Conservation (phyloP, 2,113 vertebrate genomes). For the Mus spicilegus region DNA sequence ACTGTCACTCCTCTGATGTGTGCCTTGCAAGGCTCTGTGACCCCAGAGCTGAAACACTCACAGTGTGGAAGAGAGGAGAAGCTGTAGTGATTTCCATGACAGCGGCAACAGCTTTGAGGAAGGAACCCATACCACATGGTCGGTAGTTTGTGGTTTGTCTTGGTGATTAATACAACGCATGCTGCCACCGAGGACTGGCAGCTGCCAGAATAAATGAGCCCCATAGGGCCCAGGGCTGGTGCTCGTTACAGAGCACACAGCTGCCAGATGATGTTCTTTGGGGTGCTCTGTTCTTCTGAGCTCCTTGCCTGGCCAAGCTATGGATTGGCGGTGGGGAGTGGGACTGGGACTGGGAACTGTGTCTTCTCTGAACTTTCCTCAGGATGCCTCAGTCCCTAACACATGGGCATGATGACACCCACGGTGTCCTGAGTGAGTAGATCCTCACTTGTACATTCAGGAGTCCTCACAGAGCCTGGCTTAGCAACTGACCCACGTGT, state of each 20-base stretch:
- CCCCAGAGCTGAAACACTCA: not conserved
- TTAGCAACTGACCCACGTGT: not conserved
- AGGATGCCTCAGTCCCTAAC: accelerated
- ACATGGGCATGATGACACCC: accelerated
- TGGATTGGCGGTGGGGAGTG: not conserved
- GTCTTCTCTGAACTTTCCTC: not conserved
- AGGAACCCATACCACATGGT: not conserved
- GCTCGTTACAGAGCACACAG: not conserved
- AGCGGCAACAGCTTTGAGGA: not conserved
- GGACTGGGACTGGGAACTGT: not conserved
- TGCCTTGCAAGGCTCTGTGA: not conserved
- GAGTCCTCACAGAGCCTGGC: conserved; percentile 24
- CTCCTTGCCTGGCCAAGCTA: not conserved
- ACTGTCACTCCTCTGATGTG: not conserved
- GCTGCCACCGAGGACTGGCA: not conserved
- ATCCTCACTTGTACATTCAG: not conserved
- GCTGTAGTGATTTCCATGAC: conserved; percentile 36
- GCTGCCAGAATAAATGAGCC: not conserved
- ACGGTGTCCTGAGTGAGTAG: not conserved
- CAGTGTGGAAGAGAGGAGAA: not conserved
- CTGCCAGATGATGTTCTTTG: too few species aligned
- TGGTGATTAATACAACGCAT: not conserved
- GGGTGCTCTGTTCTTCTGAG: not conserved
- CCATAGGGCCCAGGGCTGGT: accelerated
- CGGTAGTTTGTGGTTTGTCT: not conserved